A percentile compares a stretch with the other conserved stretches of the same genome.
phyloP scores from a whole-genome alignment of 2,888 invertebrate species.

The Eupsilia transversa region DNA sequence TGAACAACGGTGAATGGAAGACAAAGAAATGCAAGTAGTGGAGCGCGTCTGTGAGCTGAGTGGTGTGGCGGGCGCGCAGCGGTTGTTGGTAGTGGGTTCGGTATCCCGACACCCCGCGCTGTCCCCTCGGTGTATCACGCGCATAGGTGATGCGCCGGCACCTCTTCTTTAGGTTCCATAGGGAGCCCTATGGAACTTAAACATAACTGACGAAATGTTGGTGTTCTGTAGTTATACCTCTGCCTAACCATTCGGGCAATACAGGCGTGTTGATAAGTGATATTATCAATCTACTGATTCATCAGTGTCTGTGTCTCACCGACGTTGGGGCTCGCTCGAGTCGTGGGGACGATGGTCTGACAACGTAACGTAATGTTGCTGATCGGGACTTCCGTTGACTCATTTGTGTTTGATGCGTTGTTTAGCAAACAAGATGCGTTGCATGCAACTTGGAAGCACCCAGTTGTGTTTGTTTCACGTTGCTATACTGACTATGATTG shows the following conservation, averaged over 20 bases:
- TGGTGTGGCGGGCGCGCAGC: no score
- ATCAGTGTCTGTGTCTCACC: not conserved
- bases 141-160: no score
- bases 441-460: not conserved
- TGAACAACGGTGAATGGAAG: no score
- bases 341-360: not conserved
- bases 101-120: no score
- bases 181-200: not conserved
- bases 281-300: not conserved
- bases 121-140: no score
- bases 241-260: not conserved
- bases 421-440: conserved; percentile 46
- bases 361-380: conserved; percentile 31
- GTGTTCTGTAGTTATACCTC: not conserved
- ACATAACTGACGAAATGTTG: not conserved
- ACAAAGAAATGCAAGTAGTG: no score
- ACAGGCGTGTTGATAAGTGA: not conserved
- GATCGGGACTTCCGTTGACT: conserved; percentile 53
- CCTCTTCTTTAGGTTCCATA: no score
- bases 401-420: conserved; percentile 27
- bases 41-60: no score
- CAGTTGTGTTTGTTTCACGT: conserved; percentile 5
- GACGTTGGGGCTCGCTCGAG: conserved; percentile 2
- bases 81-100: no score
- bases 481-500: not conserved